phyloP scores from a whole-genome alignment of 2,113 vertebrate genomes.

The Emydocephalus ijimae region DNA sequence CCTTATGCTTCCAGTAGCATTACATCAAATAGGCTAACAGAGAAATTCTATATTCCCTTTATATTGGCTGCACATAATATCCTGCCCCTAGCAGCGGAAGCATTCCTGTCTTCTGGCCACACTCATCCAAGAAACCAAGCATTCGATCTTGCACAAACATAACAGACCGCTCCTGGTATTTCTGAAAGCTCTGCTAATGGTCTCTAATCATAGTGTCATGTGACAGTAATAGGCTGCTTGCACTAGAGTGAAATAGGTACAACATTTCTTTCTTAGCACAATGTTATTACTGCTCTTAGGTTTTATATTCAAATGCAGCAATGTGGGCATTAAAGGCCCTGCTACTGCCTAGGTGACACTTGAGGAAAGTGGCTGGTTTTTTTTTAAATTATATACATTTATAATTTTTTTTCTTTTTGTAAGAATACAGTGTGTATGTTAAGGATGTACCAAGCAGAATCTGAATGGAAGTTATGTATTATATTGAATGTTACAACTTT shows the following conservation, averaged over 20 bases:
- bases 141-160: not conserved
- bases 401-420: too few species aligned
- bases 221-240: not conserved
- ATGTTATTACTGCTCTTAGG: not conserved
- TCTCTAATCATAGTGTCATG: not conserved
- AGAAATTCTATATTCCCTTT: not conserved
- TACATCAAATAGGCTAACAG: constrained; percentile 65
- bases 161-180: not conserved
- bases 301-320: not conserved
- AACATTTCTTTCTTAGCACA: not conserved
- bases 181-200: not conserved
- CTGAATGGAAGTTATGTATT: too few species aligned
- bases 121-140: not conserved
- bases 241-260: not conserved
- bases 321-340: not conserved
- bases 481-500: too few species aligned
- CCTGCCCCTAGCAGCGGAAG: not conserved
- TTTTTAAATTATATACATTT: too few species aligned
- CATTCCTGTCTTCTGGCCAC: not conserved
- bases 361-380: not conserved
- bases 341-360: not conserved
- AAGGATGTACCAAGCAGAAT: too few species aligned
- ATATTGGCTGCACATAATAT: not conserved
- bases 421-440: too few species aligned
- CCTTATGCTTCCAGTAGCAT: constrained; percentile 65